phyloP scores from a whole-genome alignment of 2,113 vertebrate genomes.

The Eudyptes chrysolophus region DNA sequence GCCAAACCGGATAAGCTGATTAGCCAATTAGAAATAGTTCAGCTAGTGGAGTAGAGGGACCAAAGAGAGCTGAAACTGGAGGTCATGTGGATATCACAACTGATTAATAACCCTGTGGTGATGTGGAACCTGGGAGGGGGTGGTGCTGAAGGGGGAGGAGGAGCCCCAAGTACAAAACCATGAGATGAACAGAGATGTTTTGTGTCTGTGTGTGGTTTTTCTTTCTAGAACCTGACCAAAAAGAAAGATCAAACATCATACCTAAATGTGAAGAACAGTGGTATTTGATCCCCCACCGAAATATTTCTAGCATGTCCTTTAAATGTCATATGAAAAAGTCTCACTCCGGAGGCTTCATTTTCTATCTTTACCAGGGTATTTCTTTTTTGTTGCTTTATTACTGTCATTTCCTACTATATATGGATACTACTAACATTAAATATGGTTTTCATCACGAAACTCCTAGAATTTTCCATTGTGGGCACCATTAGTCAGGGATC shows the following conservation, averaged over 20 bases:
- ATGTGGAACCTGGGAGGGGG: background rate
- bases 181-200: conserved; percentile 14
- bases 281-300: background rate
- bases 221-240: background rate
- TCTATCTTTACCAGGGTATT: background rate
- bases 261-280: background rate
- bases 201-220: background rate
- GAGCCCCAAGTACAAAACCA: background rate
- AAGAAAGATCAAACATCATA: background rate
- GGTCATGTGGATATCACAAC: conserved; percentile 67
- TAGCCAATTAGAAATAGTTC: conserved; percentile 69
- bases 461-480: conserved; percentile 43
- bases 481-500: conserved; percentile 40
- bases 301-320: conserved; percentile 14
- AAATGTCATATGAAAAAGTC: background rate
- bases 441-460: conserved; percentile 29
- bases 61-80: conserved; percentile 53
- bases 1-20: conserved; percentile 64
- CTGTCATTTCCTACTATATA: background rate
- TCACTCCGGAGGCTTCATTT: background rate
- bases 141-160: background rate
- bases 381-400: background rate
- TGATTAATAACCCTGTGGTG: conserved; percentile 33
- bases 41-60: conserved; percentile 23
- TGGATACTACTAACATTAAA: conserved; percentile 2